A percentile compares a stretch with the other conserved stretches of the same genome.
phyloP scores from a whole-genome alignment of 1,140 invertebrate species.

The Vanessa atalanta region DNA sequence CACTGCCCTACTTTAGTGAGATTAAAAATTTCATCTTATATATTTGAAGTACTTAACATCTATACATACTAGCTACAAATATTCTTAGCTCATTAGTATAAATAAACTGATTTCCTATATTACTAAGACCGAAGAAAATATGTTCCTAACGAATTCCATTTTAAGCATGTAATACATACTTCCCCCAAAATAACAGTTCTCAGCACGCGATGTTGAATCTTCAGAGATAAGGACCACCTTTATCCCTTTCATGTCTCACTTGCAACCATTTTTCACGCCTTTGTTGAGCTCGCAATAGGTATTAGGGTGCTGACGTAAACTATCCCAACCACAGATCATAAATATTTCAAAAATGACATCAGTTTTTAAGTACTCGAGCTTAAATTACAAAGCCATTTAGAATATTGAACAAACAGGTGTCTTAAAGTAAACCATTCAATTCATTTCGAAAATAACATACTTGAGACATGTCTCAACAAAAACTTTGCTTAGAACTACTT shows the following conservation, averaged over 20 bases:
- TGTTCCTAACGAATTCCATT: background rate
- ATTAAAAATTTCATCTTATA: conserved; percentile 5
- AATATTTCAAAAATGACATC: conserved; percentile 12
- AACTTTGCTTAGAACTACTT: too few relatives aligned
- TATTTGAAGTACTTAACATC: background rate
- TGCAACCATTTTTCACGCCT: conserved; percentile 65
- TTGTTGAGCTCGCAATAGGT: conserved; percentile 53
- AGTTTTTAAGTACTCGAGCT: background rate
- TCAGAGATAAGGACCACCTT: conserved; percentile 61
- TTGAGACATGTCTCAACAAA: too few relatives aligned
- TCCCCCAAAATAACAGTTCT: conserved; percentile 9
- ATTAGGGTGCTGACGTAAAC: conserved; percentile 54
- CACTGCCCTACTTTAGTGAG: conserved; percentile 9
- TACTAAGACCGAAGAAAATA: background rate
- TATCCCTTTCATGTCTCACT: conserved; percentile 61
- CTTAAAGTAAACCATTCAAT: background rate
- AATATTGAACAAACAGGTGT: background rate
- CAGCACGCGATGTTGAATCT: conserved; percentile 45
- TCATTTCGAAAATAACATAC: too few relatives aligned
- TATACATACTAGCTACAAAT: background rate
- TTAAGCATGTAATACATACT: conserved; percentile 11
- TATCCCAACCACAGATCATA: conserved; percentile 41
- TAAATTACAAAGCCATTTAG: background rate
- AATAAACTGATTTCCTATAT: too few relatives aligned
- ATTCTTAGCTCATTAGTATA: too few relatives aligned